phyloP scores from a whole-genome alignment of 2,797 vertebrate genomes.

The Chaenodraco wilsoni region DNA sequence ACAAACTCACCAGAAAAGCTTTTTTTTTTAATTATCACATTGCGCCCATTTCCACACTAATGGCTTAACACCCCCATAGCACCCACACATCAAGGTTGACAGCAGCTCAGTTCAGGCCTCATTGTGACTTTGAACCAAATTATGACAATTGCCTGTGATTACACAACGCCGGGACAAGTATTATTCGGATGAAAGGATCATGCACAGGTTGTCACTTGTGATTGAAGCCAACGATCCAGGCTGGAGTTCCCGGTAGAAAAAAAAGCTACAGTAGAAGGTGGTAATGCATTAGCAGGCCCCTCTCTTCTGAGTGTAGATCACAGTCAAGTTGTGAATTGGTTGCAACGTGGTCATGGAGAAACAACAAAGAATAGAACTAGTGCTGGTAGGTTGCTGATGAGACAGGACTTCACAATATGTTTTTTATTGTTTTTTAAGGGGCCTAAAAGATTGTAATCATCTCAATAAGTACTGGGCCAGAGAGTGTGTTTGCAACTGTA shows the following conservation, averaged over 20 bases:
- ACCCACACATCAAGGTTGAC: constrained; percentile 51
- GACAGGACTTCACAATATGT: constrained; percentile 24
- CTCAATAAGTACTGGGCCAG: constrained; percentile 43
- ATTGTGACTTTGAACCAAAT: constrained; percentile 69
- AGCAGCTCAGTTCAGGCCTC: constrained; percentile 55
- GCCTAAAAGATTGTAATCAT: constrained; percentile 58
- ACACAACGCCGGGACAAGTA: constrained; percentile 36
- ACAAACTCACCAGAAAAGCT: constrained; percentile 20
- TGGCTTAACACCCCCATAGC: constrained; percentile 10
- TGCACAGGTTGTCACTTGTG: constrained; percentile 66
- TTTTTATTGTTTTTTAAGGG: constrained; percentile 29
- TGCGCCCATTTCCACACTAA: constrained; percentile 17
- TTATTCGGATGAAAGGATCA: constrained; percentile 66
- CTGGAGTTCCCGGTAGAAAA: constrained; percentile 15
- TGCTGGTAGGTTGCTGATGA: constrained; percentile 11
- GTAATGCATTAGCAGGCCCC: constrained; percentile 32
- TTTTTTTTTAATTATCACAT: constrained; percentile 12
- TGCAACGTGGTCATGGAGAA: not conserved
- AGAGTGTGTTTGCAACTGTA: constrained; percentile 48
- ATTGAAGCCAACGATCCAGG: constrained; percentile 57
- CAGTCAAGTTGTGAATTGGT: constrained; percentile 9
- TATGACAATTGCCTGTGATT: constrained; percentile 69
- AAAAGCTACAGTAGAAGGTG: constrained; percentile 27
- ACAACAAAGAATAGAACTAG: constrained; percentile 8
- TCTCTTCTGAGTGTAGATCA: constrained; percentile 21